Evolutionary conservation across 1,140 invertebrate species (phyloP), one percentile per base, ranked within the genome.

Genomic region (Drosophila parvula): DNA sequence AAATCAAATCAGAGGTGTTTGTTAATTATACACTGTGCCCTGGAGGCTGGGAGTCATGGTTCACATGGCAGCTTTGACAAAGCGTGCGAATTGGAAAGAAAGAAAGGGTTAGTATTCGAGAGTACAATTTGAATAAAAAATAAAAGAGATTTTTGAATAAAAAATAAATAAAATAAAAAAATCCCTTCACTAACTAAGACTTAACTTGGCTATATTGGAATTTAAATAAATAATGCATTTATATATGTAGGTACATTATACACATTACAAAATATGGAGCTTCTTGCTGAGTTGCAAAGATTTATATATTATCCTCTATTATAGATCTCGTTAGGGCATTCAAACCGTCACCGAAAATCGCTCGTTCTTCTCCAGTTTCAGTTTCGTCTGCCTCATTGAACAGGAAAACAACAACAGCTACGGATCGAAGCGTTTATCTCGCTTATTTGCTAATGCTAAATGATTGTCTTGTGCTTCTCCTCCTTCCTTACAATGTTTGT

Each of bases 1-100:
- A 81, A 78, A 79, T 74, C 79, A 80, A 74, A 78, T 79, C 85
- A 84, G 74, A 88, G 84, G 84, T 89, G 83, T 89, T 78, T 90
- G 80, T 68, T 78, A 64, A 84, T 80, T 64, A 64, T 80, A 61
- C 55, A 28, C 80, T 78, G 47, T 48, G 58, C 58, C 57, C 36
- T 64, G 40, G 51, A 59, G 64, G 75, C 79, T 38, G 59, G 55
- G 47, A 34, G 43, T 59, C 40, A 43, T 53, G 44, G 67, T 57
- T 70, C 30, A 45, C 36, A 57, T 43, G 36, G 28, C 4, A 47
- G 41, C 34, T 45, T 65, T 44, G 44, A 34, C 12, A 45, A 34
- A n/a, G 14, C 12, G 12, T 41, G 22, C n/a, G 16, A 41, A 12
- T 18, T 60, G 16, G 3, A 57, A 55, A 78, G 59, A 57, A 41